These are phyloP conservation scores for Helicoverpa assulta DNA, from an alignment of 2,888 invertebrate species.

Conservation along the genomic window DNA sequence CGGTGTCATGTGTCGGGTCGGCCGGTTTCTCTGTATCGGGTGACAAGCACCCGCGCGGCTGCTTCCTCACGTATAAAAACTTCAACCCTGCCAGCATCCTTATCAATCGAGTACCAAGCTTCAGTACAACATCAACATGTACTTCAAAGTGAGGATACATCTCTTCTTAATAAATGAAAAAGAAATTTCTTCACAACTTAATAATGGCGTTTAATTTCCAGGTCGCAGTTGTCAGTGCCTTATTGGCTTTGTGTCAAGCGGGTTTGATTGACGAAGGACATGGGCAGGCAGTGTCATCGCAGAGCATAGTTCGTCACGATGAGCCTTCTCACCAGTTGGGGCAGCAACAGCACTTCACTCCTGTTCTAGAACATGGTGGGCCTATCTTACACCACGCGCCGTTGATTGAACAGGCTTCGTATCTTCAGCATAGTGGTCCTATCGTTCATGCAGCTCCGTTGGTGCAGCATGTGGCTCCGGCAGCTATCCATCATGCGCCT, in stretches of 20 bases:
- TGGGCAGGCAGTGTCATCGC: slow-evolving; percentile 82
- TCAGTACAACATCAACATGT: slow-evolving; percentile 84
- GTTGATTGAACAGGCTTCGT: slow-evolving; percentile 56
- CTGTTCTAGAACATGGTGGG: slow-evolving; percentile 65
- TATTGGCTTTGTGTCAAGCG: slow-evolving; percentile 86
- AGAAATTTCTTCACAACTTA: slow-evolving; percentile 2
- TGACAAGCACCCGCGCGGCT: slow-evolving; percentile 72
- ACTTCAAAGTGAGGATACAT: slow-evolving; percentile 80
- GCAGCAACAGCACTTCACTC: slow-evolving; percentile 64
- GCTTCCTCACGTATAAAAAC: slow-evolving; percentile 86
- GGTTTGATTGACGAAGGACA: slow-evolving; percentile 81
- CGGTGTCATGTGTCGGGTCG: slow-evolving; percentile 84
- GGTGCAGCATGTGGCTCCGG: slow-evolving; percentile 47
- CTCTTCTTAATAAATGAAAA: slow-evolving; percentile 8
- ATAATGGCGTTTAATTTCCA: slow-evolving; percentile 64
- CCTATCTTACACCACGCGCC: slow-evolving; percentile 57
- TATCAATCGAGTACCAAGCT: slow-evolving; percentile 82
- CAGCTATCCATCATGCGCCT: slow-evolving; percentile 60
- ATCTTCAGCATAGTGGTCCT: slow-evolving; percentile 63
- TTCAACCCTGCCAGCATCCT: slow-evolving; percentile 76
- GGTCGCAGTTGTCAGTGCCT: slow-evolving; percentile 81
- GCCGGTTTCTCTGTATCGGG: slow-evolving; percentile 78
- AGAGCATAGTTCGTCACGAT: slow-evolving; percentile 84
- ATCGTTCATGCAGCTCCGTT: slow-evolving; percentile 62
- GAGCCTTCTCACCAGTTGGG: slow-evolving; percentile 72